Evolutionary conservation across 2,797 vertebrate species (phyloP).

Genomic region (Pitangus sulphuratus): DNA sequence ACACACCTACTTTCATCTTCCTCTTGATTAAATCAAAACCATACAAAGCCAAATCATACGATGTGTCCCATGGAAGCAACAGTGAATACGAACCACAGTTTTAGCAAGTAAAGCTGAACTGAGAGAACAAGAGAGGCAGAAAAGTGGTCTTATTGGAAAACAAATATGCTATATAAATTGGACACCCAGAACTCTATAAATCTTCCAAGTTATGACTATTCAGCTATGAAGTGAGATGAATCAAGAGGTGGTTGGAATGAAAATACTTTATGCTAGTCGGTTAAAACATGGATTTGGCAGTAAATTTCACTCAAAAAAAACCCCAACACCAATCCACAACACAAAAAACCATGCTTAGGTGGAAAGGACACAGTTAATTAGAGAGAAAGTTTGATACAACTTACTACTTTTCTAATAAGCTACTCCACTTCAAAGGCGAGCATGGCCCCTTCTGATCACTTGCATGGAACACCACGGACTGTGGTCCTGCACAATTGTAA

Average conservation of each 20-base stretch:
- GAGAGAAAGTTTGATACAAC: conserved; percentile 37
- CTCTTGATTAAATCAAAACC: conserved; percentile 85
- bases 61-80: conserved; percentile 78
- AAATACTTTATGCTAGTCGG: neutral
- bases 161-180: conserved; percentile 47
- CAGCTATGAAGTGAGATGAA: conserved; percentile 46
- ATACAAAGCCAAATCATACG: conserved; percentile 77
- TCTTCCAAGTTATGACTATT: conserved; percentile 41
- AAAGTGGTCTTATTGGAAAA: conserved; percentile 18
- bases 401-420: conserved; percentile 41
- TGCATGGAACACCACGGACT: conserved; percentile 65
- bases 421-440: conserved; percentile 46
- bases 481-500: conserved; percentile 66
- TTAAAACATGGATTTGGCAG: conserved; percentile 18
- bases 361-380: conserved; percentile 48
- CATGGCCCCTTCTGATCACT: conserved; percentile 58
- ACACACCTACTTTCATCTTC: conserved; percentile 80
- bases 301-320: neutral
- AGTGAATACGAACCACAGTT: conserved; percentile 76
- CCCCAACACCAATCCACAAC: neutral
- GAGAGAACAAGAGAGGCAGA: neutral
- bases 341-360: neutral
- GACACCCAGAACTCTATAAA: conserved; percentile 54
- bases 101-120: conserved; percentile 59
- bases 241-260: conserved; percentile 45